A percentile compares a stretch with the other conserved stretches of the same genome.
These are phyloP conservation scores for Parazoanthus darwini DNA, from an alignment of 92 coral and sea anemone genomes.

Conservation along the genomic window DNA sequence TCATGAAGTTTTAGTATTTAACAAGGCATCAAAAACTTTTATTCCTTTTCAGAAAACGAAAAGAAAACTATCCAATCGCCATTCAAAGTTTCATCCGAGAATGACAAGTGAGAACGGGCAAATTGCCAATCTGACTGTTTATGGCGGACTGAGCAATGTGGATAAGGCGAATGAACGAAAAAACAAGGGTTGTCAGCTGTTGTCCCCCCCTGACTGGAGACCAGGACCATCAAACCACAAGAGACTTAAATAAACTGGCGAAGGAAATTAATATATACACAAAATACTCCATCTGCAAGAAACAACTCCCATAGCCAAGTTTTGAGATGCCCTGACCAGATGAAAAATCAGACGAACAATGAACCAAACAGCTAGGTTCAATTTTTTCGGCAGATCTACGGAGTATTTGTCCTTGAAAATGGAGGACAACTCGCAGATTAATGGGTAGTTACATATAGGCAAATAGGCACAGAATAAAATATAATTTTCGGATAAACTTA, in stretches of 20 bases:
- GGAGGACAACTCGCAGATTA: neutral
- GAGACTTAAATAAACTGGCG: constrained; percentile 15
- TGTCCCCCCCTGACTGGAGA: neutral
- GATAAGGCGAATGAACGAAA: neutral
- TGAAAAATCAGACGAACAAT: neutral
- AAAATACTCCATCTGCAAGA: constrained; percentile 6
- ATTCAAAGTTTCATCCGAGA: constrained; percentile 7
- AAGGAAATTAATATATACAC: constrained; percentile 19
- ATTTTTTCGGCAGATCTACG: neutral
- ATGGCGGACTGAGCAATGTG: constrained; percentile 23
- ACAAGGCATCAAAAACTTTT: neutral
- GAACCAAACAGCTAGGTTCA: neutral
- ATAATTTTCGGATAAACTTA: neutral
- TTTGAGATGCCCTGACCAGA: constrained; percentile 11
- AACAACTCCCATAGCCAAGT: neutral
- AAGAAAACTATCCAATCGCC: constrained; percentile 4
- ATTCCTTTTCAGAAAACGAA: constrained; percentile 28
- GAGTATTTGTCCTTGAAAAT: neutral
- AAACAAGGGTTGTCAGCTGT: constrained; percentile 13
- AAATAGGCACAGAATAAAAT: neutral
- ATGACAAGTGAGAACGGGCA: constrained; percentile 18
- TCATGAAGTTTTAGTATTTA: too few relatives aligned
- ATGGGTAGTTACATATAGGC: neutral
- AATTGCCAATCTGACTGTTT: constrained; percentile 25
- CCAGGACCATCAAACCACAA: constrained; percentile 4